phyloP scores from a whole-genome alignment of 2,113 vertebrate genomes.

The Bufo gargarizans region DNA sequence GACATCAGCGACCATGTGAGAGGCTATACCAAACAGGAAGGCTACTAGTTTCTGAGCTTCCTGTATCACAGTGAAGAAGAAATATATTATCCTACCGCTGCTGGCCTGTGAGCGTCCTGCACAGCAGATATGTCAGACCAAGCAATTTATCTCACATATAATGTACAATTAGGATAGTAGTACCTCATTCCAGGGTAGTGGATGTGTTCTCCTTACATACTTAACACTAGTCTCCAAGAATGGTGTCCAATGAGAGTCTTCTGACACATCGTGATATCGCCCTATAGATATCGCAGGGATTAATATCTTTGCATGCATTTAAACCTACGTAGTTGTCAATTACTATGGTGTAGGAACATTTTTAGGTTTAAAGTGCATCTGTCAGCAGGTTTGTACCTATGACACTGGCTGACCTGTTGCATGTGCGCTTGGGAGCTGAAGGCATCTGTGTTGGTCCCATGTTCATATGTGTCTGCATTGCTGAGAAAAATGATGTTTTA shows the following conservation, averaged over 20 bases:
- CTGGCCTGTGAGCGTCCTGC: background rate
- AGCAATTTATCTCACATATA: background rate
- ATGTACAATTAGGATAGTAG: background rate
- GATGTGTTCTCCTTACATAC: slow-evolving; percentile 74
- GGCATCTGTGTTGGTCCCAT: no score
- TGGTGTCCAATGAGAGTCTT: slow-evolving; percentile 79
- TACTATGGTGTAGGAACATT: no score
- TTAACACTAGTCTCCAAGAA: slow-evolving; percentile 75
- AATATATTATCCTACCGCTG: background rate
- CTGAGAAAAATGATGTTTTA: no score
- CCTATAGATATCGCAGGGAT: slow-evolving; percentile 61
- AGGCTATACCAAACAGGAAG: slow-evolving; percentile 77
- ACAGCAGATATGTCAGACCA: background rate
- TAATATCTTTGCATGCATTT: background rate
- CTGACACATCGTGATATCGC: slow-evolving; percentile 71
- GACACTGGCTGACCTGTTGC: no score
- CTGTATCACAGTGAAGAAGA: slow-evolving; percentile 52
- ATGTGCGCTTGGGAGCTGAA: no score
- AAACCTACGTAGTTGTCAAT: background rate
- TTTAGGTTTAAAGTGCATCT: no score
- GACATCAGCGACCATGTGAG: slow-evolving; percentile 78
- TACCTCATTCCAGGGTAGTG: slow-evolving; percentile 77
- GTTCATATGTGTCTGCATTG: no score
- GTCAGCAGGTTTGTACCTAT: no score
- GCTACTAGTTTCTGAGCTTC: slow-evolving; percentile 77